Evolutionary conservation across 1,140 invertebrate genomes (phyloP).

Genomic region (Samia ricini): DNA sequence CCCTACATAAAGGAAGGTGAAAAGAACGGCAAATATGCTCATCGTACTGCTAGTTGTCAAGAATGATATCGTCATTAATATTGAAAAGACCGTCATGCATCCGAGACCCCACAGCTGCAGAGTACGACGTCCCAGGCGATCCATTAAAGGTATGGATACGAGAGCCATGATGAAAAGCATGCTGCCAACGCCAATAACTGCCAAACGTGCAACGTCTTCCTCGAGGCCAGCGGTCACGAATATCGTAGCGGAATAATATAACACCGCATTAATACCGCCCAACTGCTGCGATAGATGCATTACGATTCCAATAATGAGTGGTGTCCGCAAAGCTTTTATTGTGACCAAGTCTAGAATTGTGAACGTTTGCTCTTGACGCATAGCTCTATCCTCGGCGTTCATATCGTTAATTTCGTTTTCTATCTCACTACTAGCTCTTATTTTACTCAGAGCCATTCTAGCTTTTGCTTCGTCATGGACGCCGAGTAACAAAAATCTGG

Average conservation of each 20-base stretch:
- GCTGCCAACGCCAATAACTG: constrained; percentile 95
- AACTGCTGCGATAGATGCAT: constrained; percentile 97
- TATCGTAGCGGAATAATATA: constrained; percentile 94
- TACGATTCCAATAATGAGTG: constrained; percentile 92
- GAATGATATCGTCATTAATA: constrained; percentile 91
- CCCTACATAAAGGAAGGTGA: constrained; percentile 92
- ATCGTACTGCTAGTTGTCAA: constrained; percentile 77
- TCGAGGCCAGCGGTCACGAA: constrained; percentile 89
- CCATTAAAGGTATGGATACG: constrained; percentile 95
- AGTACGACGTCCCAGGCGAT: constrained; percentile 91
- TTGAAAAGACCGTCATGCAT: constrained; percentile 95
- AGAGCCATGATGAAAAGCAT: constrained; percentile 96
- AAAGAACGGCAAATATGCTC: constrained; percentile 88
- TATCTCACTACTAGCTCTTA: constrained; percentile 76
- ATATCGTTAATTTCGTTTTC: constrained; percentile 95
- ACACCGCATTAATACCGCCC: constrained; percentile 96
- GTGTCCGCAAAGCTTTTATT: constrained; percentile 86
- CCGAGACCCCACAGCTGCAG: constrained; percentile 92
- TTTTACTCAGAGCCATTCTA: constrained; percentile 76
- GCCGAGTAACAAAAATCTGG: constrained; percentile 88
- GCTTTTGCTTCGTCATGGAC: constrained; percentile 91
- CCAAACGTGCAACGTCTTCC: constrained; percentile 85
- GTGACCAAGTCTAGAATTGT: constrained; percentile 89
- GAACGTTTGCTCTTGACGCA: constrained; percentile 89
- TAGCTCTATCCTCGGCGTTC: constrained; percentile 90